Percentiles rank a stretch among this genome's conserved stretches.
Conservation (phyloP, 2,113 vertebrate genomes). For the Fulica atra region DNA sequence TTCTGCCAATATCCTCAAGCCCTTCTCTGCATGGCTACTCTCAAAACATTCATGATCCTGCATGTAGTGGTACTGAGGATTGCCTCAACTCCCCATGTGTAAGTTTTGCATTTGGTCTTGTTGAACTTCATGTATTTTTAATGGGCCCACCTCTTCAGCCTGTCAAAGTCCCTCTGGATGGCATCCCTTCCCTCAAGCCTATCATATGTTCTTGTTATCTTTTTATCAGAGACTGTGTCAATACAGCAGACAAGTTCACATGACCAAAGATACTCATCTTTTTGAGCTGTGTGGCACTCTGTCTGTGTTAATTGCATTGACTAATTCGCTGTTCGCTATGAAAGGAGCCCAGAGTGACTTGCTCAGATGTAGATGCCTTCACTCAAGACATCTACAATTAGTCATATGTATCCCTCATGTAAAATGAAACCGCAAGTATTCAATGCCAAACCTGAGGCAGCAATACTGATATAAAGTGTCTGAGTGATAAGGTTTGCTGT, state of each 20-base stretch:
- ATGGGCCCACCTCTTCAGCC: accelerated
- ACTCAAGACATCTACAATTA: background rate
- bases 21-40: background rate
- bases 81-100: background rate
- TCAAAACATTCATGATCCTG: background rate
- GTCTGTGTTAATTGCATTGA: background rate
- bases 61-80: background rate
- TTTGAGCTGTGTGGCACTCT: background rate
- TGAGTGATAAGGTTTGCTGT: background rate
- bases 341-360: background rate
- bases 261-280: background rate
- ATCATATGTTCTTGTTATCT: background rate
- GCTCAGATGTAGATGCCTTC: background rate
- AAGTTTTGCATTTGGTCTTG: background rate
- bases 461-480: background rate
- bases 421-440: background rate
- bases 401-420: background rate
- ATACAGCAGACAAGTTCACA: background rate
- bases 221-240: background rate
- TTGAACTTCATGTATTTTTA: background rate
- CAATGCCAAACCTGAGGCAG: background rate
- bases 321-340: background rate
- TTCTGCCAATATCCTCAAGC: background rate
- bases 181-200: background rate
- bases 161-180: background rate